Base-by-base conservation (phyloP, 2,797 vertebrate genomes). In the Cossypha niveicapilla region DNA sequence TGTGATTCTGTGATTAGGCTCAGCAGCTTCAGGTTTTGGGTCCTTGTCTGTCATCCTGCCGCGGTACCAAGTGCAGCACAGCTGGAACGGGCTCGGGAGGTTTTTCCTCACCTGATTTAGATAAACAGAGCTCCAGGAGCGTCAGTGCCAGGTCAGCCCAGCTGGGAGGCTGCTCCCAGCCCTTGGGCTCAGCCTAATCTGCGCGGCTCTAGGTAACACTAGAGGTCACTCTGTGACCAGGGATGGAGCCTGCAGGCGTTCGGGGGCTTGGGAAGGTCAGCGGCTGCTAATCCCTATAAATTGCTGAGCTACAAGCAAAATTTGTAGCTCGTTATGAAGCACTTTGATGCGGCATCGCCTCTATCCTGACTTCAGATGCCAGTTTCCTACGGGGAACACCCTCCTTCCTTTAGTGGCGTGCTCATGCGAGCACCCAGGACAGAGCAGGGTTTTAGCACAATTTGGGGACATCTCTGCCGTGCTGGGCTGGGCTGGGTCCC, bases 161-260 rank as follows among this genome's bases (percentile, higher is more conserved):
- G 28, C 7, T 10, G 32, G 71, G 42, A 37, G 28, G 28, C 37
- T 6, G 72, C 61, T 42, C 24, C 0, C 32, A n/a, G 48, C 37
- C 57, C 41, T 6, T 1, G 42, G 58, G 8, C 58, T 75, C 37
- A 7, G 78, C 63, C 78, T 3, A 0, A 0, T 45, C 65, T n/a
- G 25, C n/a, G 4, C 44, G 18, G 88, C 81, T 60, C 27, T 12
- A 18, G 92, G 96, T n/a, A 96, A 97, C 97, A 95, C 97, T 98
- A 98, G 97, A 97, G 98, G 97, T 97, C 98, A 97, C 97, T 97
- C 96, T 98, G 94, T 72, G 92, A 97, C 96, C 95, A 54, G 45
- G 66, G 88, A 97, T 97, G 92, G 84, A 56, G 62, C 4, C 25
- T 5, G 68, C 28, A 1, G 77, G 58, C 17, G 7, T 39, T 21